These are phyloP conservation scores for Anthophora plumipes DNA, from an alignment of 2,888 invertebrate species.

Conservation along the genomic window DNA sequence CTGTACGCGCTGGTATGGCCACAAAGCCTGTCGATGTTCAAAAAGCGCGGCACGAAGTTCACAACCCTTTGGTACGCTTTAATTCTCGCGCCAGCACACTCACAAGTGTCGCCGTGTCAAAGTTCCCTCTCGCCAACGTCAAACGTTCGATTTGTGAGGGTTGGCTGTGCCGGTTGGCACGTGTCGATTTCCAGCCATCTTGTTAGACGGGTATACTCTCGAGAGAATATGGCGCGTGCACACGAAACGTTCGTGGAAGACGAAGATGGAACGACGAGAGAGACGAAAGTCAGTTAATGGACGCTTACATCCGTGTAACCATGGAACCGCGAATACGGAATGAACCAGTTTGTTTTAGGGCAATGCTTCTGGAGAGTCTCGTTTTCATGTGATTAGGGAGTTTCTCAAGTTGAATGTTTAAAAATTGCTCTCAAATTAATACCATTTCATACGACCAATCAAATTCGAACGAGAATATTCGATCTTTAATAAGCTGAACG, in stretches of 20 bases:
- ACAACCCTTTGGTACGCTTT: constrained; percentile 29
- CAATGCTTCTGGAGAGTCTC: not conserved
- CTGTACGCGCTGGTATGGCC: not conserved
- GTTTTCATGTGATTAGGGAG: not conserved
- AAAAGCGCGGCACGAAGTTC: not conserved
- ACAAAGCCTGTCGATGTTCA: constrained; percentile 4
- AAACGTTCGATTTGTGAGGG: not conserved
- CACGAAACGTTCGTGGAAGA: not conserved
- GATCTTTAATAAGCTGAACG: not conserved
- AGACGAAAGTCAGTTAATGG: not conserved
- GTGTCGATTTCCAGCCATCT: constrained; percentile 24
- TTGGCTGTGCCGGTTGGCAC: not conserved
- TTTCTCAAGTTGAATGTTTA: not conserved
- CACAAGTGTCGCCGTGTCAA: constrained; percentile 7
- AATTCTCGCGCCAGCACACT: constrained; percentile 16
- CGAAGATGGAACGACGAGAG: not conserved
- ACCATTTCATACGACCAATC: not conserved
- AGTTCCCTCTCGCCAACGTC: constrained; percentile 10
- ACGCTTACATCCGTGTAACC: not conserved
- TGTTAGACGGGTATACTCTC: not conserved
- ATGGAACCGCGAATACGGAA: not conserved
- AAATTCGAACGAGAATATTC: too few species aligned
- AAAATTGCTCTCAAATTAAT: too few species aligned
- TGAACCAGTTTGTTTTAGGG: not conserved
- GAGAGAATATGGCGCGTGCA: constrained; percentile 4